Conservation (phyloP, 2,113 vertebrate species). For the Xyliphius kryptos region DNA sequence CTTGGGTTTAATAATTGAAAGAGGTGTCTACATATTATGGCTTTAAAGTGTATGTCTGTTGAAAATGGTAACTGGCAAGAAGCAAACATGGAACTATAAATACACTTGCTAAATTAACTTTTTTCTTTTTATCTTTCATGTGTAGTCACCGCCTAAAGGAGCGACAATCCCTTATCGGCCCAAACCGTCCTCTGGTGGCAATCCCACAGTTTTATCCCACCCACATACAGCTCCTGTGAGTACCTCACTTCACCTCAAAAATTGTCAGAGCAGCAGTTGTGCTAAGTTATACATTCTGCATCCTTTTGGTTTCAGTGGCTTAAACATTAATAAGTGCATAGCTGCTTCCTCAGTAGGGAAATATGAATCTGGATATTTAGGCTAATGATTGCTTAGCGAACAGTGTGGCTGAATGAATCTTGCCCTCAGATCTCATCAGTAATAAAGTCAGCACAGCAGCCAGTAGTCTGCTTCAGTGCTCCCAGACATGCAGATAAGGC, state of each 20-base stretch:
- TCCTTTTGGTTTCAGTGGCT: constrained; percentile 6
- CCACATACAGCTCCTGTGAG: constrained; percentile 81
- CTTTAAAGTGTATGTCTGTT: no score
- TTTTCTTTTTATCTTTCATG: constrained; percentile 28
- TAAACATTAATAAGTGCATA: constrained; percentile 27
- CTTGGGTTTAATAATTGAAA: no score
- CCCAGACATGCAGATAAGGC: constrained; percentile 26
- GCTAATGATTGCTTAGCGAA: constrained; percentile 25
- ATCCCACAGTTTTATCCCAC: constrained; percentile 78
- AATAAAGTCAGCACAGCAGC: constrained; percentile 26
- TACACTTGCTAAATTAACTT: constrained; percentile 6
- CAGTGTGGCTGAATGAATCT: constrained; percentile 28
- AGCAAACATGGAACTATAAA: neutral
- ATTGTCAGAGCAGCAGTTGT: constrained; percentile 1
- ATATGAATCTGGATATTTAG: constrained; percentile 21
- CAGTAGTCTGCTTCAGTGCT: constrained; percentile 18
- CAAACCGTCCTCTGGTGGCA: constrained; percentile 74
- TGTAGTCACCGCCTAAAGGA: constrained; percentile 87
- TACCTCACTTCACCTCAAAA: constrained; percentile 38
- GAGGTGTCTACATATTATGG: no score
- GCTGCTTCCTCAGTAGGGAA: constrained; percentile 15
- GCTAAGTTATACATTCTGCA: constrained; percentile 10
- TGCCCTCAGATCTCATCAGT: constrained; percentile 25
- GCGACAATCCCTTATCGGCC: constrained; percentile 88
- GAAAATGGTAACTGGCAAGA: no score